These are phyloP conservation scores for Caiman crocodilus DNA, from an alignment of 2,797 vertebrate species.

Conservation along the genomic window DNA sequence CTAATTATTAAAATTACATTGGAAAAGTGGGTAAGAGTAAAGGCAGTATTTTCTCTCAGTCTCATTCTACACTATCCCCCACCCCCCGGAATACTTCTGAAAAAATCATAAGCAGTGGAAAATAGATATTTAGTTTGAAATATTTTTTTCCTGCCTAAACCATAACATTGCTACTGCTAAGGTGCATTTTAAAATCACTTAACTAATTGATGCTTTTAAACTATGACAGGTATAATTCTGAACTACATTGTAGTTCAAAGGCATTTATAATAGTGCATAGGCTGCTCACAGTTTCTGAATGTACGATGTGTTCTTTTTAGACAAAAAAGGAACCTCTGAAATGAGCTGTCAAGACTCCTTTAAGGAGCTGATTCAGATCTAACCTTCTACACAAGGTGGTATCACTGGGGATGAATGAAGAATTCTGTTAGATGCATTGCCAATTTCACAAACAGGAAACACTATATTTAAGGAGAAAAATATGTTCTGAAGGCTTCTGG, in stretches of 20 bases:
- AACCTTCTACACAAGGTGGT: slow-evolving; percentile 49
- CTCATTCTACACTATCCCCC: background rate
- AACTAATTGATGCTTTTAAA: slow-evolving; percentile 56
- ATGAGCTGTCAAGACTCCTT: slow-evolving; percentile 53
- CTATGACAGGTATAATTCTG: slow-evolving; percentile 65
- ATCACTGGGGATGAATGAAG: slow-evolving; percentile 51
- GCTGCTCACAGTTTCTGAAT: slow-evolving; percentile 49
- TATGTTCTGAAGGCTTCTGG: slow-evolving; percentile 42
- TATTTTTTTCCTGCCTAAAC: background rate
- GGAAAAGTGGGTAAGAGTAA: background rate
- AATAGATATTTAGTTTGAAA: slow-evolving; percentile 19
- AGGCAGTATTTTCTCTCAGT: background rate
- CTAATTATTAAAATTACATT: background rate
- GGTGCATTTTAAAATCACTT: slow-evolving; percentile 59
- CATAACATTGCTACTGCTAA: slow-evolving; percentile 9
- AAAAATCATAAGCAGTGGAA: slow-evolving; percentile 14
- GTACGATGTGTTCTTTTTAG: slow-evolving; percentile 20
- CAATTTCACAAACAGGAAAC: slow-evolving; percentile 30
- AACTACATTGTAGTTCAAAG: slow-evolving; percentile 52
- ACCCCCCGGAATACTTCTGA: background rate
- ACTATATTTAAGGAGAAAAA: slow-evolving; percentile 46
- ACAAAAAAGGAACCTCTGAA: slow-evolving; percentile 52
- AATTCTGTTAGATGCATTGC: slow-evolving; percentile 22
- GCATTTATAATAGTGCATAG: slow-evolving; percentile 21
- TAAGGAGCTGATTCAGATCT: slow-evolving; percentile 55